Evolutionary conservation across 2,113 vertebrate species (phyloP).

Genomic region (Glareola pratincola): DNA sequence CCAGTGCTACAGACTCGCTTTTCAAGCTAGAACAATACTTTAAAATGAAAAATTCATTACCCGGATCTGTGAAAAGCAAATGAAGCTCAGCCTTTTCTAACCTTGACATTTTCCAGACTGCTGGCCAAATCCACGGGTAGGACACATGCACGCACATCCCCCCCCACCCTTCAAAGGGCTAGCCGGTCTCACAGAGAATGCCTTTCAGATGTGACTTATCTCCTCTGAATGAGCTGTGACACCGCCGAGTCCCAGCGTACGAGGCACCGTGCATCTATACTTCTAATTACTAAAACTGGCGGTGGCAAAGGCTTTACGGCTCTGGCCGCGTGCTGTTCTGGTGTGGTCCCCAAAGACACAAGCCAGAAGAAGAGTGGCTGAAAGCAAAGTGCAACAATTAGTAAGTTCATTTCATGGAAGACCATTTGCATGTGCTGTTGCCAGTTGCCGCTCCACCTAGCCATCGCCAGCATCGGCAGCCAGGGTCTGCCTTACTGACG

Average conservation of each 20-base stretch:
- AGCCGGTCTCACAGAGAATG: background rate
- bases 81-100: conserved; percentile 58
- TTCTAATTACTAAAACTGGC: background rate
- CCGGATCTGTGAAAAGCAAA: conserved; percentile 31
- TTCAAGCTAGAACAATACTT: conserved; percentile 51
- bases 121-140: conserved; percentile 38
- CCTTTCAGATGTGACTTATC: conserved; percentile 26
- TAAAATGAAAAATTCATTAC: conserved; percentile 60
- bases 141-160: background rate
- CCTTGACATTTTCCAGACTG: conserved; percentile 66
- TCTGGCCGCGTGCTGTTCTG: background rate
- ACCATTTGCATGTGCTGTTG: background rate
- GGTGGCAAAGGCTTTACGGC: background rate
- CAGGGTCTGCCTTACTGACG: background rate
- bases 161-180: conserved; percentile 8
- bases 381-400: background rate
- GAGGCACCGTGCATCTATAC: background rate
- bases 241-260: background rate
- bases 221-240: background rate
- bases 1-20: background rate
- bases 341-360: background rate
- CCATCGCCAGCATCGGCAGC: background rate
- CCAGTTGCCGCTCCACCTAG: background rate
- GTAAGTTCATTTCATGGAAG: background rate
- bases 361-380: background rate